A percentile compares a stretch with the other conserved stretches of the same genome.
Evolutionary conservation across 1,140 invertebrate species (phyloP).

Genomic region (Metaphire vulgaris): DNA sequence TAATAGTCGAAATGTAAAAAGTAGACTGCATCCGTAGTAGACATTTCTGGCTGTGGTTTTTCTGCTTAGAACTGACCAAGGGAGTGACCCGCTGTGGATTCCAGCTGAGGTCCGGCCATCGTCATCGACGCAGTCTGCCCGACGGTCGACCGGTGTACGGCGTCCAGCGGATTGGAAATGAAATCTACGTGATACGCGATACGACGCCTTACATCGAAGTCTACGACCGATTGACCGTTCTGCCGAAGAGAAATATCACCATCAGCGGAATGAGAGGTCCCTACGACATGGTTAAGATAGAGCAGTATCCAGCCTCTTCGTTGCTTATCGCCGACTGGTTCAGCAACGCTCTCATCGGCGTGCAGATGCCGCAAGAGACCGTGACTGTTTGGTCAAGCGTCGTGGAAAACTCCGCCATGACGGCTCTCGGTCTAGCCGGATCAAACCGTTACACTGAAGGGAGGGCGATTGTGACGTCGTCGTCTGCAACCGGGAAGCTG

Average conservation of each 20-base stretch:
- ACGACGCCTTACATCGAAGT: neutral
- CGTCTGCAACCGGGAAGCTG: neutral
- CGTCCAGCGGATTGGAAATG: neutral
- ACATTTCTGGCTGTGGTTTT: no score
- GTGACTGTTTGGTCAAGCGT: no score
- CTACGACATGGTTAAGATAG: neutral
- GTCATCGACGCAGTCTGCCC: no score
- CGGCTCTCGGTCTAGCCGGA: neutral
- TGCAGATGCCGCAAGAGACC: no score
- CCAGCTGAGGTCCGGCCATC: no score
- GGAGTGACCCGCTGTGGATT: no score
- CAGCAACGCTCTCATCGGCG: no score
- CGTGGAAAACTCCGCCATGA: no score
- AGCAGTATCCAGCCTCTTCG: neutral
- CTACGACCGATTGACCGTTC: neutral
- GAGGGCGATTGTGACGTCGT: neutral
- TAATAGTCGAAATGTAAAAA: no score
- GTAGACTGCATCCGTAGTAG: no score
- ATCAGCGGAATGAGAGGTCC: neutral
- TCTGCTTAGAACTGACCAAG: no score
- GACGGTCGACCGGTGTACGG: neutral
- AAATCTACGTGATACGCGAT: neutral
- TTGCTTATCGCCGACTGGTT: neutral
- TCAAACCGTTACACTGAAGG: neutral
- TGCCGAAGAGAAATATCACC: neutral